phyloP scores from a whole-genome alignment of 2,113 vertebrate genomes.

The Okapia johnstoni region DNA sequence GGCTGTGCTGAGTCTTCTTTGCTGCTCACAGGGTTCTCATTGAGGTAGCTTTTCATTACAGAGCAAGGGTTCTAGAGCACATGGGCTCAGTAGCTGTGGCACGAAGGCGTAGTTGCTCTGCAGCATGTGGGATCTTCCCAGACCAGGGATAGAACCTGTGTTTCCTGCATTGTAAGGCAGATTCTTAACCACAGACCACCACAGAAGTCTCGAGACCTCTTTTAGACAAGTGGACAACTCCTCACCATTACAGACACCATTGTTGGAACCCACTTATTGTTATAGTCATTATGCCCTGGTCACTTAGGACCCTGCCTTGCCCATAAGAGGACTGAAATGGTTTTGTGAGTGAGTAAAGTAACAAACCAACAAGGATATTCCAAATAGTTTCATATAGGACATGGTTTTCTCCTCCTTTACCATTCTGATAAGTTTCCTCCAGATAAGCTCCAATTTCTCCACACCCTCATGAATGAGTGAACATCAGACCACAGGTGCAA shows the following conservation, averaged over 20 bases:
- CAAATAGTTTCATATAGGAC: not conserved
- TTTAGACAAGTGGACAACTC: not conserved
- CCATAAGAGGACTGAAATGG: not conserved
- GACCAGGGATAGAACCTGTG: not conserved
- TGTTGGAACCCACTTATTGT: not conserved
- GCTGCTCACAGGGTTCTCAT: not conserved
- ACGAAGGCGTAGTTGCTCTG: not conserved
- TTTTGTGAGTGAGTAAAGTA: not conserved
- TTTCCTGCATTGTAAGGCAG: not conserved
- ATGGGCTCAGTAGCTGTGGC: not conserved
- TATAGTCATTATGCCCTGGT: not conserved
- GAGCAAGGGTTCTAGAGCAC: not conserved
- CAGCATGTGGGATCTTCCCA: fast-evolving
- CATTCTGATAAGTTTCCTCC: not conserved
- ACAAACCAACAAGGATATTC: not conserved
- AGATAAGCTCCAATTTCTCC: not conserved
- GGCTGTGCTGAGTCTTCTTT: not conserved
- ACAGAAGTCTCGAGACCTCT: not conserved
- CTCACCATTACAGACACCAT: not conserved
- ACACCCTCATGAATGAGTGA: not conserved
- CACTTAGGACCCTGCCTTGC: not conserved
- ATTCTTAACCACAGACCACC: not conserved
- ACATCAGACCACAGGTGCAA: not conserved
- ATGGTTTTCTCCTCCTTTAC: not conserved
- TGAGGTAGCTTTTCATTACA: not conserved